Percentiles rank a stretch among this genome's conserved stretches.
These are phyloP conservation scores for Amblyjoppa fuscipennis DNA, from an alignment of 2,888 invertebrate genomes.

Conservation along the genomic window DNA sequence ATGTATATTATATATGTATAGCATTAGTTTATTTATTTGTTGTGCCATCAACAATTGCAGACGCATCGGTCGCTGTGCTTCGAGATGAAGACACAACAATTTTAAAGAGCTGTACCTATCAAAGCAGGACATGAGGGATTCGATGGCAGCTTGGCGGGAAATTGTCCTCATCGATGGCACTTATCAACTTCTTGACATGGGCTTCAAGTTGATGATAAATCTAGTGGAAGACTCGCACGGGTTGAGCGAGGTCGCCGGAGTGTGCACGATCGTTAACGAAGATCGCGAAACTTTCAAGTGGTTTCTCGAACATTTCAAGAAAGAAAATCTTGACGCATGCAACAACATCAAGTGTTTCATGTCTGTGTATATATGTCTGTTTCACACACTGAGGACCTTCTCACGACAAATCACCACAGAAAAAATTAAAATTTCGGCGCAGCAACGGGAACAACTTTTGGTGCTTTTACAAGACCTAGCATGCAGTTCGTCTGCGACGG, in stretches of 20 bases:
- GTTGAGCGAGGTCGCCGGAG: not conserved
- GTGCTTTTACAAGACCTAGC: constrained; percentile 14
- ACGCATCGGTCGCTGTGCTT: constrained; percentile 15
- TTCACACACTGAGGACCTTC: constrained; percentile 28
- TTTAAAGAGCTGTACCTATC: constrained; percentile 38
- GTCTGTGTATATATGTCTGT: constrained; percentile 19
- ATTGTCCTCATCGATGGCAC: constrained; percentile 32
- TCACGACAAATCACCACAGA: constrained; percentile 42
- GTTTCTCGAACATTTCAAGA: constrained; percentile 10
- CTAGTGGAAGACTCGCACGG: constrained; percentile 31
- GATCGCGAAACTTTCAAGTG: constrained; percentile 21
- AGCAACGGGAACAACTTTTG: constrained; percentile 22
- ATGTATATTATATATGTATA: not conserved
- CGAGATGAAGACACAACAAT: constrained; percentile 15
- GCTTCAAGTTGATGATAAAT: constrained; percentile 33
- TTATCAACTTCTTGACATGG: constrained; percentile 16
- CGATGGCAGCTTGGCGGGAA: constrained; percentile 43
- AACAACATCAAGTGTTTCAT: constrained; percentile 34
- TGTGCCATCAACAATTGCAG: not conserved
- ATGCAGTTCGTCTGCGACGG: constrained; percentile 8
- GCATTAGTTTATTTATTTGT: not conserved
- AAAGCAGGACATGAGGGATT: constrained; percentile 37
- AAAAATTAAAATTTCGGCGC: constrained; percentile 21
- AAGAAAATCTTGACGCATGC: constrained; percentile 13
- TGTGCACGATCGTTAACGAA: constrained; percentile 1